Percentiles rank a stretch among this genome's conserved stretches.
Conservation (phyloP, 2,113 vertebrate species). For the Centrocercus urophasianus region DNA sequence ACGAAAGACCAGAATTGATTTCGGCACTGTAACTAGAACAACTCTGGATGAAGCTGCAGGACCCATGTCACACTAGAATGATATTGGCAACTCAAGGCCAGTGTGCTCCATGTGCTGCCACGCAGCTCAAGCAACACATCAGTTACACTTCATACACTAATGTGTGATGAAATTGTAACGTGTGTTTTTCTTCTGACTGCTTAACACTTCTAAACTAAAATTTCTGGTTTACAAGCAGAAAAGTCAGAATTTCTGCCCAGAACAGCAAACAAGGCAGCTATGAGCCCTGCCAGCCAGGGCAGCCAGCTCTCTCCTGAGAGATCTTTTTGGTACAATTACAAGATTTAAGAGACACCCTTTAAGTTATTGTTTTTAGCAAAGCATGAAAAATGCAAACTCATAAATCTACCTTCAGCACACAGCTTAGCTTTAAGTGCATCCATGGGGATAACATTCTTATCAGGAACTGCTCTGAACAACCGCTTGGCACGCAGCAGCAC, state of each 20-base stretch:
- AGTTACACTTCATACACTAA: not conserved
- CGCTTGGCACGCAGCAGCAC: not conserved
- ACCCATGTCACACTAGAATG: not conserved
- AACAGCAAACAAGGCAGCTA: not conserved
- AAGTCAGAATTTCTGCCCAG: not conserved
- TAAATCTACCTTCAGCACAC: not conserved
- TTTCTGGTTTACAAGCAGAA: not conserved
- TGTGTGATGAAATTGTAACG: not conserved
- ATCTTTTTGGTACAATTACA: not conserved
- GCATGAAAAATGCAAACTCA: not conserved
- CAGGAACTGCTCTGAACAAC: slow-evolving; percentile 7
- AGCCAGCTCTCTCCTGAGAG: not conserved
- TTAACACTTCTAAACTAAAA: not conserved
- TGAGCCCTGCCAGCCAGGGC: not conserved
- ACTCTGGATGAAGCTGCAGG: not conserved
- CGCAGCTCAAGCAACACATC: not conserved
- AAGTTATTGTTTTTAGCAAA: not conserved
- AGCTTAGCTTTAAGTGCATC: not conserved
- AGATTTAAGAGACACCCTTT: not conserved
- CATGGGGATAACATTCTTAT: not conserved
- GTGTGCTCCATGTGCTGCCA: fast-evolving
- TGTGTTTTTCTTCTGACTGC: not conserved
- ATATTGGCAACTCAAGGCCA: not conserved
- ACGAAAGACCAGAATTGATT: not conserved
- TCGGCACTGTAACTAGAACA: not conserved